Base-by-base conservation (phyloP, 1,140 invertebrate genomes). In the Zaprionus nigranus region DNA sequence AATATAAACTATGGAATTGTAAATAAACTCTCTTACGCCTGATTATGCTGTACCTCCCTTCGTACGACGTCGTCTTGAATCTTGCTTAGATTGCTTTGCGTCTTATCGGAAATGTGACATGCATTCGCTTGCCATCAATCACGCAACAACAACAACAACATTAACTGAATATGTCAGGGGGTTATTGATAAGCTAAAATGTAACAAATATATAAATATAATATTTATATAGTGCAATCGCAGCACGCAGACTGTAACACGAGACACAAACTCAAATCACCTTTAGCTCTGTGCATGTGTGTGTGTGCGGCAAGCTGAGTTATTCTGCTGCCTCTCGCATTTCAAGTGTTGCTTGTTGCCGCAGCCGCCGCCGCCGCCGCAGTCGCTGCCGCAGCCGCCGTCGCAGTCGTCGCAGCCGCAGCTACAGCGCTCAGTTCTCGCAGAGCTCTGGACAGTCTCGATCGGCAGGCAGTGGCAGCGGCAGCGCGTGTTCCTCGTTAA, bases 101-200 rank as follows among this genome's bases (percentile, higher is more conserved):
- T 60, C 46, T 77, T 77, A 77, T 77, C 75, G 38, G 40, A 40
- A 58, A 62, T 51, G 40, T 46, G 53, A 67, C 38, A 77, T 77
- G 63, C 69, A 77, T 58, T 77, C 70, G 66, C 49, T 62, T 66
- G 60, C 20, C 70, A 73, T 73, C 70, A 77, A 77, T 77, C 75
- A 77, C 62, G 15, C 62, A 51, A 57, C 62, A 76, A 66, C 43
- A 54, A 56, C 28, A 71, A 64, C 54, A 56, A 28, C 54, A 56
- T 2, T 7, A 66, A 40, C 22, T 26, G 12, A 36, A 71, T 51
- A 58, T 70, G 40, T 58, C 71, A 60, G 49, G 46, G 46, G 38
- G 20, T 57, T 51, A 67, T 60, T 67, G 73, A 75, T 75, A 75
- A 71, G 67, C 51, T 9, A 3, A 62, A 59, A 63, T 60, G 17